These are phyloP conservation scores for Pseudoips prasinana DNA, from an alignment of 2,888 invertebrate genomes.

Conservation along the genomic window DNA sequence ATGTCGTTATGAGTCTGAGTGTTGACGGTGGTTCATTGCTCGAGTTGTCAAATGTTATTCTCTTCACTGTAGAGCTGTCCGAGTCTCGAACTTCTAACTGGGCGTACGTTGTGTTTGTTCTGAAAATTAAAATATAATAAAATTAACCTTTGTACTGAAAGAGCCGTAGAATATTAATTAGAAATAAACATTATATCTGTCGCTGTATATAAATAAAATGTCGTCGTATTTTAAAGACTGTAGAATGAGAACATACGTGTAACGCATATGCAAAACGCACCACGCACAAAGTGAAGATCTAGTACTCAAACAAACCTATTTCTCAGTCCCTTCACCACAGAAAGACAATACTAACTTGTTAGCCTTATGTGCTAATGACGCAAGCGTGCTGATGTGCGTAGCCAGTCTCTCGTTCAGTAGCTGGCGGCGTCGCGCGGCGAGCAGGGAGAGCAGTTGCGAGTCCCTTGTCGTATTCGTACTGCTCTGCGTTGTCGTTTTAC, in stretches of 20 bases:
- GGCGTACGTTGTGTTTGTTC: conserved; percentile 71
- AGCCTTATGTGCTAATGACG: conserved; percentile 68
- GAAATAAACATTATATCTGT: too few relatives aligned
- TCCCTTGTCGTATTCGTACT: conserved; percentile 75
- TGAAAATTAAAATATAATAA: conserved; percentile 46
- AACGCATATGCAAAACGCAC: too few relatives aligned
- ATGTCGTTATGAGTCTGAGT: conserved; percentile 58
- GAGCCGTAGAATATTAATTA: too few relatives aligned
- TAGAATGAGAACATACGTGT: too few relatives aligned
- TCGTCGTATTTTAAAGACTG: too few relatives aligned
- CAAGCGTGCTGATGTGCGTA: conserved; percentile 70
- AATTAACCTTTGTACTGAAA: too few relatives aligned
- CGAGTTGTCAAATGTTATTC: conserved; percentile 65
- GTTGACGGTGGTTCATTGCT: conserved; percentile 59
- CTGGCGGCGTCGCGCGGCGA: conserved; percentile 84
- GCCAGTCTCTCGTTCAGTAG: conserved; percentile 79
- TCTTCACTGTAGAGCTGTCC: conserved; percentile 66
- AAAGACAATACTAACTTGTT: conserved; percentile 58
- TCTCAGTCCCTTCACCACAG: conserved; percentile 18
- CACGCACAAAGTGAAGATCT: too few relatives aligned
- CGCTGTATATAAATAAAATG: too few relatives aligned
- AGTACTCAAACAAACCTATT: conserved; percentile 10
- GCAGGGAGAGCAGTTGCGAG: conserved; percentile 80
- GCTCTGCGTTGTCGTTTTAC: conserved; percentile 60
- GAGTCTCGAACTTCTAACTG: conserved; percentile 70